Conservation (phyloP, 2,888 invertebrate genomes). For the Lasioglossum oenotherae region DNA sequence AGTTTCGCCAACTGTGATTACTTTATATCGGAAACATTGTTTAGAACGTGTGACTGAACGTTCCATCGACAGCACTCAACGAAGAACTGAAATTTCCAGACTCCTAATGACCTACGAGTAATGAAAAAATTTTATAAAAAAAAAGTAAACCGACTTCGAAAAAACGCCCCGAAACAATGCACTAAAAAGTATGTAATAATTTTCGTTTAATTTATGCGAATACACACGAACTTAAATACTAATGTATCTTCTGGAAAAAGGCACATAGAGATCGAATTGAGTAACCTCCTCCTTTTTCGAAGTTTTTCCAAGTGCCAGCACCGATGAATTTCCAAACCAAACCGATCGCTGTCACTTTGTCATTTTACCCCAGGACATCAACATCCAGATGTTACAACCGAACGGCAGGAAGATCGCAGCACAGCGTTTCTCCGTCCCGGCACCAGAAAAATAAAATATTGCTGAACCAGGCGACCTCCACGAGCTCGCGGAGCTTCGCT, state of each 20-base stretch:
- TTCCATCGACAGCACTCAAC: background rate
- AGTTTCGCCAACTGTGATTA: background rate
- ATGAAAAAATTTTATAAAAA: too few species aligned
- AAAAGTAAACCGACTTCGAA: too few species aligned
- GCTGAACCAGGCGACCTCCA: constrained; percentile 1
- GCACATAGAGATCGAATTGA: too few species aligned
- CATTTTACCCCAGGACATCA: background rate
- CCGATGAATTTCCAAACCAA: background rate
- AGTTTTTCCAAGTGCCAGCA: background rate
- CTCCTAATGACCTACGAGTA: background rate
- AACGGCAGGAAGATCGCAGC: background rate
- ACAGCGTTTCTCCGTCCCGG: background rate
- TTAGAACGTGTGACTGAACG: too few species aligned
- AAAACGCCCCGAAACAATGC: too few species aligned
- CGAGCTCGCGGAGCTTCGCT: background rate
- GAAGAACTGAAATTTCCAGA: background rate
- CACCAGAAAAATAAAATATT: background rate
- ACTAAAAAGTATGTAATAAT: too few species aligned
- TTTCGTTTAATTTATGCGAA: too few species aligned
- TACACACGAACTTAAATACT: too few species aligned
- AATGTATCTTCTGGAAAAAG: too few species aligned
- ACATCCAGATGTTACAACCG: background rate
- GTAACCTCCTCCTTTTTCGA: too few species aligned
- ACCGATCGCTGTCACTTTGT: background rate
- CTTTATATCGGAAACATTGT: background rate